Base-by-base conservation (phyloP, 2,888 invertebrate species). In the Caenorhabditis zanzibari region DNA sequence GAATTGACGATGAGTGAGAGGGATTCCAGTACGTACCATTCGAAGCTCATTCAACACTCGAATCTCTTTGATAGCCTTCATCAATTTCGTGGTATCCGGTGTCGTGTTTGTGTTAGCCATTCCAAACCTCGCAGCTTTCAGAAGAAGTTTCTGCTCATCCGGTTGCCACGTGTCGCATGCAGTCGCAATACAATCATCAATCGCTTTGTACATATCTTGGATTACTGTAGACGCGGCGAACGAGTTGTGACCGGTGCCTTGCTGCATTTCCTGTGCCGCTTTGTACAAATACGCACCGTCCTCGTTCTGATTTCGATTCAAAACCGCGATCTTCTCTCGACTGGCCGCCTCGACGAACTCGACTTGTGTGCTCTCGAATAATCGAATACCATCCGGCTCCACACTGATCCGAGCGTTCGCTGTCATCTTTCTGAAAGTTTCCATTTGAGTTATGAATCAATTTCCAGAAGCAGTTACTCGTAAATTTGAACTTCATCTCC, bases 251-350 rank as follows among this genome's bases (percentile, higher is more conserved):
- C 87, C 84, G 2, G 77, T 77, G 3, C 77, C 77, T 26, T 77
- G 77, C 12, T 24, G 54, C 56, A 77, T 38, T 63, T 77, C 77
- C 54, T 77, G 77, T 5, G 86, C 81, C 0, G 89, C 86, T 26
- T 88, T 86, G 75, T 85, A 72, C 38, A 89, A 76, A 58, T 85
- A 63, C 22, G 89, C 82, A 47, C 86, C 87, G 47, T 88, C 87
- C 16, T 85, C 84, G 2, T 56, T 58, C n/a, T 81, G 71, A 52
- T 63, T 77, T 22, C 71, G 38, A 16, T 61, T 76, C 28, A 82
- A 41, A 4, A 82, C 82, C 28, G 80, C 63, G 0, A 54, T 63
- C 54, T 86, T 81, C 71, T 81, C 69, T n/a, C 76, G 12, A 68
- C 82, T 75, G 2, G 87, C 71, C 0, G 77, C 73, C n/a, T 77